Evolutionary conservation across 2,888 invertebrate species (phyloP).

Genomic region (Platypus cylindrus): DNA sequence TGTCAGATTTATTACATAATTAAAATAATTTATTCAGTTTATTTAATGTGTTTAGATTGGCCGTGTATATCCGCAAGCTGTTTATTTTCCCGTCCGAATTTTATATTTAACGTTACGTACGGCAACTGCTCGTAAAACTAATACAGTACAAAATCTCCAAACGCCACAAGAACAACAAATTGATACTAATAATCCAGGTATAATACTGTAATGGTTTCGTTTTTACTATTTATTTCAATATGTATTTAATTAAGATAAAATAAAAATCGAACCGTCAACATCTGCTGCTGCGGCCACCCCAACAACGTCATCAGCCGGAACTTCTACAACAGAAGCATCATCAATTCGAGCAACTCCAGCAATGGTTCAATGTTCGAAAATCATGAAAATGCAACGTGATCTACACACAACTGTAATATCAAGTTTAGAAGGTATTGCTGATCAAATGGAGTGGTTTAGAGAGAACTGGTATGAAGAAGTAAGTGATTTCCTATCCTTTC

Average conservation of each 20-base stretch:
- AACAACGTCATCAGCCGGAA: conserved; percentile 2
- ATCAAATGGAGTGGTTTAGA: conserved; percentile 96
- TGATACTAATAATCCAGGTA: not conserved
- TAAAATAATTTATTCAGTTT: not conserved
- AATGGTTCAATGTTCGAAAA: conserved; percentile 93
- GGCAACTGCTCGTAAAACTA: conserved; percentile 54
- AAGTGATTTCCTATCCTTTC: not conserved
- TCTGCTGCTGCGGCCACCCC: too few relatives aligned
- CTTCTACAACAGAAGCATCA: conserved; percentile 5
- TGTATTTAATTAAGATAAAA: not conserved
- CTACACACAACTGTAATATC: conserved; percentile 90
- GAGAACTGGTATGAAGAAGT: conserved; percentile 95
- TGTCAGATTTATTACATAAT: too few relatives aligned
- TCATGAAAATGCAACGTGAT: conserved; percentile 92
- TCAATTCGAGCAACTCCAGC: conserved; percentile 83
- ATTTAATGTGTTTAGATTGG: conserved; percentile 28
- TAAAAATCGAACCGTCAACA: too few relatives aligned
- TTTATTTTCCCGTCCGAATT: conserved; percentile 81
- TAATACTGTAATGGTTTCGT: not conserved
- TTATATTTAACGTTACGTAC: conserved; percentile 86
- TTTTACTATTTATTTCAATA: not conserved
- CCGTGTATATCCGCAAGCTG: conserved; percentile 88
- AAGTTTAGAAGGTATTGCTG: conserved; percentile 86
- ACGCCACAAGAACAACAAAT: conserved; percentile 1
- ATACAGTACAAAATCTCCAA: conserved; percentile 20